phyloP scores from a whole-genome alignment of 2,113 vertebrate species.

The Scophthalmus maximus region DNA sequence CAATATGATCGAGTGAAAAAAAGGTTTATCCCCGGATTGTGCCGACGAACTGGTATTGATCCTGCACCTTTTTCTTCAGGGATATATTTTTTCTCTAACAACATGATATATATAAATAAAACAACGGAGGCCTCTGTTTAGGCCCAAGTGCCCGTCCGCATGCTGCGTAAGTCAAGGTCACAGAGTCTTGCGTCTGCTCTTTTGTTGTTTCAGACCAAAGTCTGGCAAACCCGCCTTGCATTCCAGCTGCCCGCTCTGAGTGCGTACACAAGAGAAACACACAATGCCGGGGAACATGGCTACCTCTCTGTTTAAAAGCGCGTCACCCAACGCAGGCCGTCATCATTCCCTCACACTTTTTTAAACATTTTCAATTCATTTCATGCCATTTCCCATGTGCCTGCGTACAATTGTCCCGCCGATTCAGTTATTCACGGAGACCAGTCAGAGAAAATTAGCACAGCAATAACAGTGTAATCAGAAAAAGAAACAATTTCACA shows the following conservation, averaged over 20 bases:
- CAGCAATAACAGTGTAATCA: not conserved
- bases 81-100: not conserved
- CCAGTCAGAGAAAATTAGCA: not conserved
- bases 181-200: not conserved
- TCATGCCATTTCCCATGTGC: not conserved
- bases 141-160: not conserved
- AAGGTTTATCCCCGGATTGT: not conserved
- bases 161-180: not conserved
- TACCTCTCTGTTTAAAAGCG: not conserved
- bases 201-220: not conserved
- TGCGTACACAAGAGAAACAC: too few relatives aligned
- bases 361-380: too few relatives aligned
- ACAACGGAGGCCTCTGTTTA: slow-evolving; percentile 11
- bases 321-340: not conserved
- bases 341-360: not conserved
- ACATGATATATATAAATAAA: not conserved
- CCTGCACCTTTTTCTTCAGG: not conserved
- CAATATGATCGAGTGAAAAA: not conserved
- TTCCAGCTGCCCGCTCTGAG: too few relatives aligned
- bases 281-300: not conserved
- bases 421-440: not conserved
- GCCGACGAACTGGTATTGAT: not conserved
- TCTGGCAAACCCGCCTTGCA: not conserved
- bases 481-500: too few relatives aligned
- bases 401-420: not conserved